Conservation (phyloP, 2,797 vertebrate genomes). For the Lindbergichthys nudifrons region DNA sequence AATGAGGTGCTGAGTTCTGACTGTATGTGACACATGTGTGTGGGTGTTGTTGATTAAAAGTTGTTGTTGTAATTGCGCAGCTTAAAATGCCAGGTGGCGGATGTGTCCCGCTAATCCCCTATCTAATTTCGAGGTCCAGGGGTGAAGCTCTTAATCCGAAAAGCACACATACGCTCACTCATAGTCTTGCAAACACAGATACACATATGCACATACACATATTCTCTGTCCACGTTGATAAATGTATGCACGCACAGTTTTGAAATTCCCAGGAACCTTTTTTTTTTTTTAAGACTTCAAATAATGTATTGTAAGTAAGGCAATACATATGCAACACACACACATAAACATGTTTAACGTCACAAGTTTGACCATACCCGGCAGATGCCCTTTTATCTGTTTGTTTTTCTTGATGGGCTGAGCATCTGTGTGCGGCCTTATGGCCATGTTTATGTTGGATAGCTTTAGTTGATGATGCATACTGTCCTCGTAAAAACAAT, state of each 20-base stretch:
- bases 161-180: slow-evolving; percentile 73
- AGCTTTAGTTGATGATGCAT: slow-evolving; percentile 25
- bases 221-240: slow-evolving; percentile 26
- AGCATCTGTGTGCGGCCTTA: slow-evolving; percentile 25
- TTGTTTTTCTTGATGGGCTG: slow-evolving; percentile 39
- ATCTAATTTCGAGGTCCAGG: slow-evolving; percentile 84
- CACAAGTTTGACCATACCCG: slow-evolving; percentile 12
- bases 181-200: slow-evolving; percentile 60
- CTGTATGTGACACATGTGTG: slow-evolving; percentile 75
- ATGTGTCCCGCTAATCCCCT: slow-evolving; percentile 82
- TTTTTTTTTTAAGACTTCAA: slow-evolving; percentile 2
- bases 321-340: slow-evolving; percentile 6
- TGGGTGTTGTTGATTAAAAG: slow-evolving; percentile 82
- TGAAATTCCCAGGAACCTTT: slow-evolving; percentile 4
- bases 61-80: slow-evolving; percentile 82
- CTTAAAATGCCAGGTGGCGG: slow-evolving; percentile 84
- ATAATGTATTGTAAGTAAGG: neutral
- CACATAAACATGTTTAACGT: slow-evolving; percentile 24
- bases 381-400: slow-evolving; percentile 33
- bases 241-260: slow-evolving; percentile 7
- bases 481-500: slow-evolving; percentile 2
- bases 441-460: slow-evolving; percentile 39
- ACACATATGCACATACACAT: slow-evolving; percentile 27
- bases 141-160: slow-evolving; percentile 84
- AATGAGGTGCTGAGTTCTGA: slow-evolving; percentile 55